Evolutionary conservation across 53 echinoderm and acorn worm genomes (phyloP).

Genomic region (Crossaster papposus): DNA sequence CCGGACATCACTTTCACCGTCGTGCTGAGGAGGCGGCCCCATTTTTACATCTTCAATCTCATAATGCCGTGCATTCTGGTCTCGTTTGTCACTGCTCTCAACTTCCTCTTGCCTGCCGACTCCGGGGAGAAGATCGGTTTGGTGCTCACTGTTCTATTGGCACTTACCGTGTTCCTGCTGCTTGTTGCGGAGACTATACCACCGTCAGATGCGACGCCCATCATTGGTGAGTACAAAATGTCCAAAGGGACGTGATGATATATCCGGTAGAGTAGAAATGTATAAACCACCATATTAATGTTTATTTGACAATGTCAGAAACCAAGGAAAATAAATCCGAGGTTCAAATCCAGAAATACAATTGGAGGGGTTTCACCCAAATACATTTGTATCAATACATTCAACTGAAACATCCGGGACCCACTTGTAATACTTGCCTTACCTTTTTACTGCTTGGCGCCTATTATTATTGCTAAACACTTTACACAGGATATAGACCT

Average conservation of each 20-base stretch:
- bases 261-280: too few relatives aligned
- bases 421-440: too few relatives aligned
- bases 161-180: constrained; percentile 83
- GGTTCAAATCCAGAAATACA: too few relatives aligned
- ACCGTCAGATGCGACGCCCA: constrained; percentile 82
- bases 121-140: constrained; percentile 91
- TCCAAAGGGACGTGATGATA: too few relatives aligned
- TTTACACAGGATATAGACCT: neutral
- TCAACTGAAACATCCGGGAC: too few relatives aligned
- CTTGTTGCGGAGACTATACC: constrained; percentile 95
- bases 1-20: constrained; percentile 83
- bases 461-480: neutral
- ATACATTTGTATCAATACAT: too few relatives aligned
- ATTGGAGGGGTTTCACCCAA: too few relatives aligned
- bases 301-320: too few relatives aligned
- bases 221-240: constrained; percentile 77
- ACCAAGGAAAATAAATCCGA: too few relatives aligned
- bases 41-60: constrained; percentile 87
- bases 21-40: constrained; percentile 78
- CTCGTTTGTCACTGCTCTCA: constrained; percentile 75
- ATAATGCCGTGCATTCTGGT: constrained; percentile 82
- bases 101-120: constrained; percentile 89
- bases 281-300: too few relatives aligned
- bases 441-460: too few relatives aligned
- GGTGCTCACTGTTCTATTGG: constrained; percentile 85